Evolutionary conservation across 2,888 invertebrate species (phyloP), one percentile per base, ranked within the genome.

Genomic region (Ophioninae sp.): DNA sequence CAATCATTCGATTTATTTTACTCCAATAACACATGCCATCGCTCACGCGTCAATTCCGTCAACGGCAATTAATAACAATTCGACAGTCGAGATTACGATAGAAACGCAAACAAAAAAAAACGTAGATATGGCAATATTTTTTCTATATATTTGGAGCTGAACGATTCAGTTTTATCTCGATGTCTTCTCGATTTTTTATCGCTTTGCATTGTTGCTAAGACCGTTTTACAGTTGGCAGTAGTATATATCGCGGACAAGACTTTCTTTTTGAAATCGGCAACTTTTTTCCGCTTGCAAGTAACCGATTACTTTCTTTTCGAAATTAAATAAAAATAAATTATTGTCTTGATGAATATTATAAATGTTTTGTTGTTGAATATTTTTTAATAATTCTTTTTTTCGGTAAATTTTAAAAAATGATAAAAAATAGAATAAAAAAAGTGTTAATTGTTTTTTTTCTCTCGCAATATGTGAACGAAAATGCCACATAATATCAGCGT

Each of bases 21-120:
- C 37, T 37, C 20, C 22, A 13, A 58, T 3, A 7, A 61, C 61
- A 20, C 61, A 87, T 75, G 86, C 86, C 87, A 85, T 83, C 85
- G 85, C 86, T 87, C 82, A 86, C 87, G 88, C 89, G 90, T 92
- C 91, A 92, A 92, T 92, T 92, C 92, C 92, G 91, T 91, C 88
- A 89, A 89, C 88, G 91, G 91, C 90, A 90, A 90, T 89, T 87
- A 90, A 64, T 75, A 74, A 81, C 58, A 79, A 74, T 83, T 75
- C 75, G 69, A 73, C 51, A 58, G 6, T n/a, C 64, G 41, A 77
- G 44, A 23, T 58, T n/a, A 61, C 86, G 81, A 68, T 81, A 87
- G 85, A 90, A 89, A 51, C 9, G 51, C 58, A n/a, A 59, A 20
- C 0, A 59, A 59, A 59, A 20, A 59, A 59, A 59, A 59, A 59